These are phyloP conservation scores for Plotosus lineatus DNA, from an alignment of 2,113 vertebrate species.

Conservation along the genomic window DNA sequence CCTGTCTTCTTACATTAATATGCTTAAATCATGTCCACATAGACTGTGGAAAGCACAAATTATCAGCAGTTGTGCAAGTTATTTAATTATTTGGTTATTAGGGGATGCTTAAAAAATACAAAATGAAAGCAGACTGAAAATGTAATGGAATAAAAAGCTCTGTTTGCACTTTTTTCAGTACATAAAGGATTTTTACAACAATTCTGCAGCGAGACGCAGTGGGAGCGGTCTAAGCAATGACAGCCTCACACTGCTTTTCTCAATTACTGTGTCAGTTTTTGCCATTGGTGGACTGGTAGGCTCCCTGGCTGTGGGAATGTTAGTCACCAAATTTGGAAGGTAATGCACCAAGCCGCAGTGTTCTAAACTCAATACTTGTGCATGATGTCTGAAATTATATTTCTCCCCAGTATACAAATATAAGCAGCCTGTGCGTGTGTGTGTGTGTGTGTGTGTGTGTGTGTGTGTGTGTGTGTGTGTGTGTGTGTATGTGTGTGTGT, in stretches of 20 bases:
- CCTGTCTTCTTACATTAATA: not conserved
- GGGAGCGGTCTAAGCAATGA: constrained; percentile 59
- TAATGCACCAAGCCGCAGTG: constrained; percentile 54
- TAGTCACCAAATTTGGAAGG: constrained; percentile 82
- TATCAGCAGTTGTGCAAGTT: not conserved
- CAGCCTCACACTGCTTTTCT: constrained; percentile 78
- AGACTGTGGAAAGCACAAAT: not conserved
- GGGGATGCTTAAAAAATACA: not conserved
- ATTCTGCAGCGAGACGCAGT: constrained; percentile 66
- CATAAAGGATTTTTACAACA: constrained; percentile 87
- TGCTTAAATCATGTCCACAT: not conserved
- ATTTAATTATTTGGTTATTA: not conserved
- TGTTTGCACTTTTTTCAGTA: constrained; percentile 67
- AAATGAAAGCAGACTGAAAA: not conserved
- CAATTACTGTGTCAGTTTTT: constrained; percentile 85
- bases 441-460: not conserved
- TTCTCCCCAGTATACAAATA: too few relatives aligned
- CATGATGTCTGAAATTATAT: not conserved
- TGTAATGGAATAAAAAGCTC: not conserved
- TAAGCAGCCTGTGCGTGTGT: too few relatives aligned
- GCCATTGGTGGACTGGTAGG: constrained; percentile 84
- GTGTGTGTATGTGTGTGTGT: not conserved
- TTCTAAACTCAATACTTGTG: not conserved
- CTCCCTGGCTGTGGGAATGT: constrained; percentile 78
- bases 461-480: not conserved